Evolutionary conservation across 2,797 vertebrate genomes (phyloP), one percentile per base, ranked within the genome.

Genomic region (Rallus crepitans): DNA sequence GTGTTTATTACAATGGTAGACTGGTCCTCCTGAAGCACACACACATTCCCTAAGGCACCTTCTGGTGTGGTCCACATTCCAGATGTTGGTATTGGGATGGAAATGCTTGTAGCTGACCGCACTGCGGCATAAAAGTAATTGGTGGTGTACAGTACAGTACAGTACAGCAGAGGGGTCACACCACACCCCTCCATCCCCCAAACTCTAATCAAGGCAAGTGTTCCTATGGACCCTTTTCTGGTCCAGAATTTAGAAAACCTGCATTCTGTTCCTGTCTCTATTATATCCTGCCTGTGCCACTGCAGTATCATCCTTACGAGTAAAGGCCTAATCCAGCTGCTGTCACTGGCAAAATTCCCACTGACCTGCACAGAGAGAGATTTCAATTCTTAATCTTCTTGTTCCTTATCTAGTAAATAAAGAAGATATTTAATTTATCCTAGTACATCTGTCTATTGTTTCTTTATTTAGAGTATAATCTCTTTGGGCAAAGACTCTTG

Each of bases 341-440:
- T 79, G 21, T 64, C 50, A 40, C 64, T 66, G 82, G 53, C 47
- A 76, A 93, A 89, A 92, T 91, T 95, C 76, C 82, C 28, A 31
- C 8, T 89, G 77, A 73, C 24, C 30, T 75, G 25, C 65, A 88
- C 13, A 90, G 30, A 40, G 8, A 63, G 59, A 89, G n/a, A 85
- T 89, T 87, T 94, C 82, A 37, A 33, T 85, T 80, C 86, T 78
- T 85, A 83, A 93, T 82, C 68, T 93, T 92, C 61, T 31, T 69
- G 56, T 92, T 84, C 31, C 5, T 80, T 75, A 75, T 82, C 53
- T 45, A 48, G 45, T 33, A 90, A 93, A 93, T 66, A 69, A 92
- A 89, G 37, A 87, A 82, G 47, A 45, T 81, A 70, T 30, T 83
- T 84, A 3, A 35, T 89, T 83, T 90, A 23, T 84, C 30, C 64